A percentile compares a stretch with the other conserved stretches of the same genome.
phyloP scores from a whole-genome alignment of 2,888 invertebrate genomes.

The Antitype chi region DNA sequence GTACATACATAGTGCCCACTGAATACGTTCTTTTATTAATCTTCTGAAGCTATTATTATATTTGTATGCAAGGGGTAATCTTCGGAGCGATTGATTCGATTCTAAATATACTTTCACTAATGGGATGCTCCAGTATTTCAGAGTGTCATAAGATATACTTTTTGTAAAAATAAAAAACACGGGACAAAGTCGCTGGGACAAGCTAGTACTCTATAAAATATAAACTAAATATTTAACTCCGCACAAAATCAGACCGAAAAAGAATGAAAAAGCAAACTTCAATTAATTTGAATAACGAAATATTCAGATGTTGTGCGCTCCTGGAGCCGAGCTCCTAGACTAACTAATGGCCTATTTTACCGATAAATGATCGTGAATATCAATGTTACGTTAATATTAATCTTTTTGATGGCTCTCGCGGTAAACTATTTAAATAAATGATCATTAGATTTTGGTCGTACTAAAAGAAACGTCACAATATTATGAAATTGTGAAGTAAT shows the following conservation, averaged over 20 bases:
- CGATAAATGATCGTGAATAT: constrained; percentile 61
- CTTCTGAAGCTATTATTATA: too few relatives aligned
- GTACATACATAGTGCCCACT: too few relatives aligned
- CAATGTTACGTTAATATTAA: constrained; percentile 63
- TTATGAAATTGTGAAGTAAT: neutral
- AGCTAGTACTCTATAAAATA: neutral
- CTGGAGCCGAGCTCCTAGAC: constrained; percentile 52
- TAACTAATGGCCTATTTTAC: constrained; percentile 60
- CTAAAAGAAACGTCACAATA: constrained; percentile 2
- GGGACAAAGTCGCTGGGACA: too few relatives aligned
- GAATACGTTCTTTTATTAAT: neutral
- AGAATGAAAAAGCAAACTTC: constrained; percentile 39
- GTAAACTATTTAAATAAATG: constrained; percentile 57
- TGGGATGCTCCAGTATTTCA: too few relatives aligned
- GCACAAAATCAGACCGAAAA: constrained; percentile 2
- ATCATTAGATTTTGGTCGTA: constrained; percentile 43
- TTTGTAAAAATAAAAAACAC: too few relatives aligned
- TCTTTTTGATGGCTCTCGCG: constrained; percentile 37
- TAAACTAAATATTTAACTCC: constrained; percentile 3
- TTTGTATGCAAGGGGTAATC: too few relatives aligned
- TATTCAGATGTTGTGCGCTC: constrained; percentile 50
- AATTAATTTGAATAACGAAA: constrained; percentile 59
- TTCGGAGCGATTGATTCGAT: too few relatives aligned
- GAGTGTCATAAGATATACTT: too few relatives aligned
- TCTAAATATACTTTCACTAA: too few relatives aligned